These are phyloP conservation scores for Chelidonichthys spinosus DNA, from an alignment of 2,797 vertebrate genomes.

Conservation along the genomic window DNA sequence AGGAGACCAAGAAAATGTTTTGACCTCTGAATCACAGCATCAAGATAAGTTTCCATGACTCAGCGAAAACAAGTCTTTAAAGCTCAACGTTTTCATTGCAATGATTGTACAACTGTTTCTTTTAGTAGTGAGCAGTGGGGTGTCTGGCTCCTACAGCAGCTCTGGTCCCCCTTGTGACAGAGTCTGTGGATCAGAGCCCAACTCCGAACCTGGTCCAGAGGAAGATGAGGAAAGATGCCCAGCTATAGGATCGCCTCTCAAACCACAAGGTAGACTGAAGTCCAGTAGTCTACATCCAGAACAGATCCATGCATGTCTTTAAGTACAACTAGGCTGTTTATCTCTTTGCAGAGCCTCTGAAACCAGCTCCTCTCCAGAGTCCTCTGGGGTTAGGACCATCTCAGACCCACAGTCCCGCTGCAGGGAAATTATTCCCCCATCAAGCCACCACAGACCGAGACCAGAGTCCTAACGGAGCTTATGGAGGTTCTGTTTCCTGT, in stretches of 20 bases:
- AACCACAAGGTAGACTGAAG: slow-evolving; percentile 60
- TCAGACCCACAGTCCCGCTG: slow-evolving; percentile 24
- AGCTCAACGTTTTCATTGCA: background rate
- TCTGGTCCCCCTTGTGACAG: slow-evolving; percentile 17
- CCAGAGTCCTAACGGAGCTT: slow-evolving; percentile 21
- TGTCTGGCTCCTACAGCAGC: slow-evolving; percentile 55
- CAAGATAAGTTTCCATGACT: background rate
- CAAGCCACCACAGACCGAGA: background rate
- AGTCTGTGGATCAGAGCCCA: slow-evolving; percentile 25
- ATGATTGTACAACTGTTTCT: background rate
- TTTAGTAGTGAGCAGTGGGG: slow-evolving; percentile 39
- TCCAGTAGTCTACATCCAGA: background rate
- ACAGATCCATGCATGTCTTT: background rate
- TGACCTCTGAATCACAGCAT: slow-evolving; percentile 11
- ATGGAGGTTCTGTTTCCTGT: slow-evolving; percentile 14
- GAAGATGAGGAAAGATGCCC: slow-evolving; percentile 14
- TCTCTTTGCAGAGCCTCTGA: slow-evolving; percentile 58
- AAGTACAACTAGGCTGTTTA: background rate
- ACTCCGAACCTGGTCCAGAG: background rate
- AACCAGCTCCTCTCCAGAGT: slow-evolving; percentile 63
- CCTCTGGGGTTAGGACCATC: slow-evolving; percentile 23
- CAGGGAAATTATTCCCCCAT: background rate
- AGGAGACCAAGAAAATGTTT: slow-evolving; percentile 26
- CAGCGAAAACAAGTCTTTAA: background rate
- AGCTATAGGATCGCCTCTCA: slow-evolving; percentile 27